Evolutionary conservation across 2,888 invertebrate genomes (phyloP).

Genomic region (Zygothrica quintamaculata): DNA sequence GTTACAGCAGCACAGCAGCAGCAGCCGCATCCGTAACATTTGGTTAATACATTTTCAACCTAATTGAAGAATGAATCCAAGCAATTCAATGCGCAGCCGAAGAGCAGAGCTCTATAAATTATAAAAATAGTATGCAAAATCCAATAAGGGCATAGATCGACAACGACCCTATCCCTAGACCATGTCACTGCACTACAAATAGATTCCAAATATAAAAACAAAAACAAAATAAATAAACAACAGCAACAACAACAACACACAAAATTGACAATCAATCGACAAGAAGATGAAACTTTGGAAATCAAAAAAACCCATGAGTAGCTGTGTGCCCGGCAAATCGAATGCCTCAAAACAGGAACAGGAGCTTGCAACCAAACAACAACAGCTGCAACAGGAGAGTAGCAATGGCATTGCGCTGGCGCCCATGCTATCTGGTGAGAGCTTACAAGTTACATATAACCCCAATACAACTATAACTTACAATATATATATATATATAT

Average conservation of each 20-base stretch:
- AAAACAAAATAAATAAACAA: slow-evolving; percentile 9
- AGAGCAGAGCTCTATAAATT: slow-evolving; percentile 1
- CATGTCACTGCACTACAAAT: slow-evolving; percentile 15
- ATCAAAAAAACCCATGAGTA: slow-evolving; percentile 84
- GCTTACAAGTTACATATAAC: too few relatives aligned
- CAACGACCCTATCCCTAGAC: slow-evolving; percentile 3
- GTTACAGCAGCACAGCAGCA: slow-evolving; percentile 37
- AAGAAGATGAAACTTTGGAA: slow-evolving; percentile 84
- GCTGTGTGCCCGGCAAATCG: slow-evolving; percentile 84
- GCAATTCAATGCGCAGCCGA: slow-evolving; percentile 1
- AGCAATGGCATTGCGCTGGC: slow-evolving; percentile 80
- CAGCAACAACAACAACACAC: slow-evolving; percentile 8
- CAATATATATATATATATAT: neutral
- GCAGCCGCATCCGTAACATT: too few relatives aligned
- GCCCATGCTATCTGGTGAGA: slow-evolving; percentile 83
- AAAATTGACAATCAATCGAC: slow-evolving; percentile 7
- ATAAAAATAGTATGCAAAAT: slow-evolving; percentile 4
- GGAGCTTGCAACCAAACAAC: slow-evolving; percentile 64
- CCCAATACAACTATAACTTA: neutral
- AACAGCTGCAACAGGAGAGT: slow-evolving; percentile 58
- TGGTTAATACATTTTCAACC: neutral
- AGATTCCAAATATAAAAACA: slow-evolving; percentile 4
- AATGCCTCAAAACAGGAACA: slow-evolving; percentile 79
- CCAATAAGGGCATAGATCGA: slow-evolving; percentile 11
- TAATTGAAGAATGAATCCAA: slow-evolving; percentile 26